Evolutionary conservation across 2,888 invertebrate genomes (phyloP).

Genomic region (Drosophila yooni): DNA sequence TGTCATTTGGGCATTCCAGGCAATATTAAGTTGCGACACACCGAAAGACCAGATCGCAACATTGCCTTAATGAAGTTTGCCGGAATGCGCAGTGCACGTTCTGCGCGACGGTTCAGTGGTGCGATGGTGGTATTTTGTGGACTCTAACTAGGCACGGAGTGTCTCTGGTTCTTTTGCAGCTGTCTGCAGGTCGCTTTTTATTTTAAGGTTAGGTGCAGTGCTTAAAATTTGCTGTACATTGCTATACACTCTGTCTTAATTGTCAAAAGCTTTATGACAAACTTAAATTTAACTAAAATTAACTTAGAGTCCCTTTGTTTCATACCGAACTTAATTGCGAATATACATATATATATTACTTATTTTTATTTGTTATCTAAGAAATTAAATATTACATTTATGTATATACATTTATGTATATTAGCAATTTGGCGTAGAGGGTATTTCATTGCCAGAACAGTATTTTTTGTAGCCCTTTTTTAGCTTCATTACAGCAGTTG

Average conservation of each 20-base stretch:
- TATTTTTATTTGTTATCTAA: not conserved
- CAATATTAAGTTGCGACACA: conserved; percentile 77
- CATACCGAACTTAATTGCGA: not conserved
- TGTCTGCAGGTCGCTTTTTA: conserved; percentile 38
- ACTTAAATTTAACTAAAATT: not conserved
- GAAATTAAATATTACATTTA: not conserved
- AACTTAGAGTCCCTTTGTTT: not conserved
- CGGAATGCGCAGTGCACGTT: conserved; percentile 62
- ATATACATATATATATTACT: not conserved
- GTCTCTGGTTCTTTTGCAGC: conserved; percentile 30
- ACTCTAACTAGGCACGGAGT: conserved; percentile 52
- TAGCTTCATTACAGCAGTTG: conserved; percentile 66
- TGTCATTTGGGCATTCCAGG: conserved; percentile 59
- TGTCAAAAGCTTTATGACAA: not conserved
- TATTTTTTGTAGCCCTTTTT: conserved; percentile 10
- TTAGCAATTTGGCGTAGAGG: not conserved
- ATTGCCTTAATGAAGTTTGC: conserved; percentile 67
- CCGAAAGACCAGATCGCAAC: conserved; percentile 56
- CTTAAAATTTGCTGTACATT: conserved; percentile 36
- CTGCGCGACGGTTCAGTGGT: not conserved
- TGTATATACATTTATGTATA: not conserved
- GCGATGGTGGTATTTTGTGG: conserved; percentile 7
- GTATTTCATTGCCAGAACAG: conserved; percentile 18
- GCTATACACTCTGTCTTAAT: conserved; percentile 21
- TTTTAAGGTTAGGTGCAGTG: conserved; percentile 48